A percentile compares a stretch with the other conserved stretches of the same genome.
These are phyloP conservation scores for Eptatretus burgeri DNA, from an alignment of 2,113 vertebrate species.

Conservation along the genomic window DNA sequence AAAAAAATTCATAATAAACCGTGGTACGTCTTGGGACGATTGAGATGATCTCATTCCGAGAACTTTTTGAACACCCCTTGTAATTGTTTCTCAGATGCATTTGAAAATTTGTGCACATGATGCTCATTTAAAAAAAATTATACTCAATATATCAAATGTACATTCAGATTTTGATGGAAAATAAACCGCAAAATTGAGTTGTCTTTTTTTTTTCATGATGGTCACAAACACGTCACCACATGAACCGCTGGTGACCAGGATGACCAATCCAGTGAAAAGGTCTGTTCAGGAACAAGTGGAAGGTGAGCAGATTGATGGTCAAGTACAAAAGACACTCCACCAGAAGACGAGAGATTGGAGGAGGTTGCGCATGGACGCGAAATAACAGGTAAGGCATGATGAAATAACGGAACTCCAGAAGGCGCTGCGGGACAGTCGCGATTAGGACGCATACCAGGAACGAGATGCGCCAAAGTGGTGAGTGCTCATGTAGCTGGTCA, in stretches of 20 bases:
- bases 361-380: slow-evolving; percentile 44
- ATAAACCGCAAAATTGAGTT: too few relatives aligned
- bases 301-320: slow-evolving; percentile 31
- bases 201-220: too few relatives aligned
- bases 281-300: slow-evolving; percentile 50
- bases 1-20: too few relatives aligned
- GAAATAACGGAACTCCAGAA: slow-evolving; percentile 90
- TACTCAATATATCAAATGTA: too few relatives aligned
- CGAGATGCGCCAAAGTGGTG: slow-evolving; percentile 44
- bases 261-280: slow-evolving; percentile 53
- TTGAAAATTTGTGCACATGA: too few relatives aligned
- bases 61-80: too few relatives aligned
- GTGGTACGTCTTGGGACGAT: too few relatives aligned
- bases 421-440: slow-evolving; percentile 47
- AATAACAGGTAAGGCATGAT: slow-evolving; percentile 73
- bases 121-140: too few relatives aligned
- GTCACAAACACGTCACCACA: slow-evolving; percentile 33
- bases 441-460: slow-evolving; percentile 34
- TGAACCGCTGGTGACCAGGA: slow-evolving; percentile 50
- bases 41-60: too few relatives aligned
- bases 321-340: slow-evolving; percentile 39
- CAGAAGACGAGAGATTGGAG: slow-evolving; percentile 28
- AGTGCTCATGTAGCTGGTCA: slow-evolving; percentile 43
- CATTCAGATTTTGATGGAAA: too few relatives aligned
- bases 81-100: too few relatives aligned